Conservation (phyloP, 1,140 invertebrate species). For the Calosoma granatense region DNA sequence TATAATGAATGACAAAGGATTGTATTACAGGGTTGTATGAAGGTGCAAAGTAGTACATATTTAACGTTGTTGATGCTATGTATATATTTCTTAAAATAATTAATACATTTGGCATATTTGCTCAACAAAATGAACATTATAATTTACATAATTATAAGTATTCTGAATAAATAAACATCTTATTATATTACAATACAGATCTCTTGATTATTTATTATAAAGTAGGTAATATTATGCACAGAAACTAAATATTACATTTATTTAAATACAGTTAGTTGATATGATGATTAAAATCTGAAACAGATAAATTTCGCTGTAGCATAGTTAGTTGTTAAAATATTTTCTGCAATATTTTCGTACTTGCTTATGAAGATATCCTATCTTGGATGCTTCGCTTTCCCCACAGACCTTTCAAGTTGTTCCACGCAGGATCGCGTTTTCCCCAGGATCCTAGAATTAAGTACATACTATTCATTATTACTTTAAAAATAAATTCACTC, state of each 20-base stretch:
- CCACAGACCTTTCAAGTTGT: conserved; percentile 62
- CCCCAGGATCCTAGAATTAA: conserved; percentile 45
- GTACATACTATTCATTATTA: not conserved
- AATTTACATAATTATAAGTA: conserved; percentile 3
- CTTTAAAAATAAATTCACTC: not conserved
- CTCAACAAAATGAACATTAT: not conserved
- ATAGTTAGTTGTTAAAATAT: not conserved
- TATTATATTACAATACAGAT: conserved; percentile 5
- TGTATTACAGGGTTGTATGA: no score
- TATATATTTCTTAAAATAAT: conserved; percentile 2
- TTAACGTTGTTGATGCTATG: not conserved
- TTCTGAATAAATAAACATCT: conserved; percentile 6
- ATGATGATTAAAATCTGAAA: conserved; percentile 2
- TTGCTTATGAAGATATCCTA: not conserved
- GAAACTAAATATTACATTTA: conserved; percentile 1
- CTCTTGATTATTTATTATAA: not conserved
- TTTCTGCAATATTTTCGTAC: not conserved
- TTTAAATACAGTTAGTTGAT: conserved; percentile 1
- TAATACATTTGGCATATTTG: not conserved
- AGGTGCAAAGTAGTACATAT: not conserved
- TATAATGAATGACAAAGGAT: no score
- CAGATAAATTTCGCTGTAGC: not conserved
- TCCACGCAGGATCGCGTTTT: conserved; percentile 61
- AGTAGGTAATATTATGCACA: not conserved
- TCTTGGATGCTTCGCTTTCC: conserved; percentile 42